phyloP scores from a whole-genome alignment of 2,797 vertebrate genomes.

The Microctenopoma steveboyesi region DNA sequence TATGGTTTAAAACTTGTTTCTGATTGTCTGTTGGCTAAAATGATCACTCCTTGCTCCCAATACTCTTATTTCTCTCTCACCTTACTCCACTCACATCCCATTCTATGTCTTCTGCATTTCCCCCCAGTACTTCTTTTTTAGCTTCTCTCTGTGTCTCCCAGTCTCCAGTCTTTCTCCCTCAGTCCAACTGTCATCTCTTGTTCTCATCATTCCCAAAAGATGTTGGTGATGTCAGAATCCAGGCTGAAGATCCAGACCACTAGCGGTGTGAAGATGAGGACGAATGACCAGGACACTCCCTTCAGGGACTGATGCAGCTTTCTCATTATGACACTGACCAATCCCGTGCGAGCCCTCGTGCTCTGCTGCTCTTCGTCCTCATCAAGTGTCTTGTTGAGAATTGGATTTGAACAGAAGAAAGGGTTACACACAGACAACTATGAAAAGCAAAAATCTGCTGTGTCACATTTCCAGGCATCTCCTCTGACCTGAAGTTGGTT shows the following conservation, averaged over 20 bases:
- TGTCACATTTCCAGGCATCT: background rate
- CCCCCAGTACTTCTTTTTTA: background rate
- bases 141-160: background rate
- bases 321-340: background rate
- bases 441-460: background rate
- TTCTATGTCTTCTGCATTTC: background rate
- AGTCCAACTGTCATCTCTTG: constrained; percentile 1
- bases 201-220: constrained; percentile 75
- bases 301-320: constrained; percentile 60
- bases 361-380: constrained; percentile 70
- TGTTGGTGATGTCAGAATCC: constrained; percentile 88
- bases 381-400: constrained; percentile 58
- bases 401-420: background rate
- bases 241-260: constrained; percentile 86
- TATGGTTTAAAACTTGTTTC: constrained; percentile 7
- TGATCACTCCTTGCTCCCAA: background rate
- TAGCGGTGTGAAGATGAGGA: constrained; percentile 77
- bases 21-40: constrained; percentile 62
- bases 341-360: constrained; percentile 14
- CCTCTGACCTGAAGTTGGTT: constrained; percentile 68
- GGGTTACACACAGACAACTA: background rate
- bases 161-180: background rate
- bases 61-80: constrained; percentile 2
- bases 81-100: background rate
- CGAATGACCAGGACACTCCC: constrained; percentile 84